Conservation (phyloP, 2,113 vertebrate species). For the Syrmaticus mikado region DNA sequence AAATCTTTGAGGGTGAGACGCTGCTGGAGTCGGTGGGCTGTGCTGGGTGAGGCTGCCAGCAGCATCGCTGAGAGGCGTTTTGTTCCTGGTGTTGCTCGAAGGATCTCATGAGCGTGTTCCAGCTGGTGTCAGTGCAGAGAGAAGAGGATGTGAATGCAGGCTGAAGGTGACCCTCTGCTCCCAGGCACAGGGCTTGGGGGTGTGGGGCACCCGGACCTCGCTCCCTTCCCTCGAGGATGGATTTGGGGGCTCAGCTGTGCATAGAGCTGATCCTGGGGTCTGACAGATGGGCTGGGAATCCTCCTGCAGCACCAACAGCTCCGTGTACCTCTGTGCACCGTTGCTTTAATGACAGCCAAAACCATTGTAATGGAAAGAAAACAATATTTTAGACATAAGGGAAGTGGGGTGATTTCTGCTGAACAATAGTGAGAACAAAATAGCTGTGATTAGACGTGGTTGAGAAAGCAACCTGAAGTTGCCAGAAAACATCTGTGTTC, state of each 20-base stretch:
- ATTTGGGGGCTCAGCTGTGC: background rate
- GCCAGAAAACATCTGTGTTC: background rate
- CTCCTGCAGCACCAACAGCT: background rate
- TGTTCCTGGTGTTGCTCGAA: background rate
- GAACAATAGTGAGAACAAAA: accelerated
- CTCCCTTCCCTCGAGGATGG: background rate
- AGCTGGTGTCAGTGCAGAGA: background rate
- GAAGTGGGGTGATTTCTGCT: background rate
- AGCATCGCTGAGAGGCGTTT: background rate
- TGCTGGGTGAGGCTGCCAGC: background rate
- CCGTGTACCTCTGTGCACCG: background rate
- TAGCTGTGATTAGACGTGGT: background rate
- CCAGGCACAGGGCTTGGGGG: background rate
- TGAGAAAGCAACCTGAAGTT: background rate
- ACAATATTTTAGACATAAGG: background rate
- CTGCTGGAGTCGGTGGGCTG: accelerated
- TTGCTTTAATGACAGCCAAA: background rate
- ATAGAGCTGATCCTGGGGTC: background rate
- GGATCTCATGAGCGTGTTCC: background rate
- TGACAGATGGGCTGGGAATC: background rate
- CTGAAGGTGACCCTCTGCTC: background rate
- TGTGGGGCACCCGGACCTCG: background rate
- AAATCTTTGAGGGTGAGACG: background rate
- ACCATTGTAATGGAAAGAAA: background rate
- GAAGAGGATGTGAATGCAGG: background rate